A percentile compares a stretch with the other conserved stretches of the same genome.
These are phyloP conservation scores for Trachelus stipa DNA, from an alignment of 2,888 invertebrate genomes.

Conservation along the genomic window DNA sequence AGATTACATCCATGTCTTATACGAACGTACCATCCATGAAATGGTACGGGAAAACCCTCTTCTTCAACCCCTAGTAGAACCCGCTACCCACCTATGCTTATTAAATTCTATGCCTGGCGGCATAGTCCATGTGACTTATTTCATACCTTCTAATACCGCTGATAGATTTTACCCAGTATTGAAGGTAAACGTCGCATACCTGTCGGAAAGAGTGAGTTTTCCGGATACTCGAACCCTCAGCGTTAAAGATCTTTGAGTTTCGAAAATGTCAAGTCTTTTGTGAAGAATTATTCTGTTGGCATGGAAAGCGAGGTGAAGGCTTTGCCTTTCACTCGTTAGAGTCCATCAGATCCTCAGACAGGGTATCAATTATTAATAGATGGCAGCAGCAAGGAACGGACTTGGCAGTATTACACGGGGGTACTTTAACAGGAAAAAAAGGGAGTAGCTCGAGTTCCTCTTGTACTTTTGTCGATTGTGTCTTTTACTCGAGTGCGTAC, in stretches of 20 bases:
- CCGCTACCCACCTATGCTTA: constrained; percentile 46
- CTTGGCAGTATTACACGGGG: background rate
- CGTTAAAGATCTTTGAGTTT: background rate
- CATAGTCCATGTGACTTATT: background rate
- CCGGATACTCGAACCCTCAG: background rate
- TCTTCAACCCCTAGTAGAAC: constrained; percentile 30
- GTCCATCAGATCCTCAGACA: background rate
- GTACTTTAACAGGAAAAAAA: background rate
- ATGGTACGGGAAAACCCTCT: constrained; percentile 30
- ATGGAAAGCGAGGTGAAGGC: background rate
- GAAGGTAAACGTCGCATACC: background rate
- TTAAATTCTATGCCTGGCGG: constrained; percentile 50
- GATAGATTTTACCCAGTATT: background rate
- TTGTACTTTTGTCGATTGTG: constrained; percentile 21
- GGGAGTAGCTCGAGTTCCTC: background rate
- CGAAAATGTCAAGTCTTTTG: background rate
- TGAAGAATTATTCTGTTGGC: background rate
- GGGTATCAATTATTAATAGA: constrained; percentile 26
- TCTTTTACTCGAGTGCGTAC: constrained; percentile 20
- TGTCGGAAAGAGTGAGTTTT: background rate
- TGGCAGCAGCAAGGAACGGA: background rate
- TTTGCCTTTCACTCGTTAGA: background rate
- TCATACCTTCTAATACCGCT: background rate
- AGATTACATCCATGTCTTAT: constrained; percentile 62
- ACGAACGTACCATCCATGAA: constrained; percentile 13